Conservation (phyloP, 2,113 vertebrate species). For the Nesoenas mayeri region DNA sequence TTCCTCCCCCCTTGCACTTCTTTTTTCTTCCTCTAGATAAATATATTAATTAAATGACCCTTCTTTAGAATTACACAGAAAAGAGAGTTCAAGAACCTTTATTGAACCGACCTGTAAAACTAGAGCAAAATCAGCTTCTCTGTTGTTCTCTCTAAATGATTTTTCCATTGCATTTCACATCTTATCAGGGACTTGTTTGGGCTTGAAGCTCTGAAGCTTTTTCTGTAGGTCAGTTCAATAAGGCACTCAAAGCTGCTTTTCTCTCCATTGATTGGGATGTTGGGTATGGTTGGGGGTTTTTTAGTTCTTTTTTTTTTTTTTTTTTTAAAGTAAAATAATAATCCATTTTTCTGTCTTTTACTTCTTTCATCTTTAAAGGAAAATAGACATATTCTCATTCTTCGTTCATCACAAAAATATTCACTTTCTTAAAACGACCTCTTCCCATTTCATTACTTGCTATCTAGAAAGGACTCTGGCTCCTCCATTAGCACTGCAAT, state of each 20-base stretch:
- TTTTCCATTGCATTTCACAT: constrained; percentile 71
- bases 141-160: constrained; percentile 64
- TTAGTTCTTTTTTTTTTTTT: neutral
- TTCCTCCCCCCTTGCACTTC: neutral
- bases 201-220: constrained; percentile 57
- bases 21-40: constrained; percentile 16
- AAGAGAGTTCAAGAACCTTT: constrained; percentile 57
- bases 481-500: neutral
- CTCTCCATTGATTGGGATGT: constrained; percentile 58
- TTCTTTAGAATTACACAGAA: constrained; percentile 46
- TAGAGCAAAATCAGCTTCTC: constrained; percentile 64
- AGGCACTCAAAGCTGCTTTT: constrained; percentile 59
- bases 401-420: neutral
- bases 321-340: constrained; percentile 18
- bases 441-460: neutral
- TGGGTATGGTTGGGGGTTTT: neutral
- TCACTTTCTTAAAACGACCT: neutral
- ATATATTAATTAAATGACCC: constrained; percentile 69
- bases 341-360: neutral
- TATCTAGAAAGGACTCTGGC: neutral
- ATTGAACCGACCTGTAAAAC: constrained; percentile 61
- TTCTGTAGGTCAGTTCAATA: constrained; percentile 68
- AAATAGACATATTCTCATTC: neutral
- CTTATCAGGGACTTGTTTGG: constrained; percentile 64
- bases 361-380: neutral